These are phyloP conservation scores for Campaea margaritaria DNA, from an alignment of 2,888 invertebrate species.

Conservation along the genomic window DNA sequence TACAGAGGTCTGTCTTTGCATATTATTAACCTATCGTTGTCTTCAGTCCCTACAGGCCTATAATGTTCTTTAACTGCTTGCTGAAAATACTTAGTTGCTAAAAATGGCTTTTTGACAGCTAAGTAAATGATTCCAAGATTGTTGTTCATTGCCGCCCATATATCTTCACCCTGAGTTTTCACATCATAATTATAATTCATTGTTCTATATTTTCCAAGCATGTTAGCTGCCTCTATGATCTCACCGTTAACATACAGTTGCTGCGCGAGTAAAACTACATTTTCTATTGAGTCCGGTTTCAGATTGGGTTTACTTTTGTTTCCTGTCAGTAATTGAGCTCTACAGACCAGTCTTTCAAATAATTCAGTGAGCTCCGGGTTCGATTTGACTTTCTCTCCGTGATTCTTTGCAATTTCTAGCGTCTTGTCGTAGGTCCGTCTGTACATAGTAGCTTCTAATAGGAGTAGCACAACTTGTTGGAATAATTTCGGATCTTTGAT, in stretches of 20 bases:
- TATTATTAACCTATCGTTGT: conserved; percentile 71
- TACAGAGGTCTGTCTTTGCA: conserved; percentile 86
- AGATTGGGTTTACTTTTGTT: conserved; percentile 64
- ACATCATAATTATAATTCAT: conserved; percentile 72
- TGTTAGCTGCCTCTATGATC: conserved; percentile 70
- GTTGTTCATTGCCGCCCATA: conserved; percentile 88
- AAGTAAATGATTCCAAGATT: conserved; percentile 93
- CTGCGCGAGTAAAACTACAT: conserved; percentile 76
- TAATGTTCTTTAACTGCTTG: conserved; percentile 91
- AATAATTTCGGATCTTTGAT: conserved; percentile 72
- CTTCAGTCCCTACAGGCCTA: conserved; percentile 73
- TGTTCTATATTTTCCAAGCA: conserved; percentile 70
- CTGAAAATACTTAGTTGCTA: conserved; percentile 92
- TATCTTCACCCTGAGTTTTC: conserved; percentile 77
- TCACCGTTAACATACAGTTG: conserved; percentile 78
- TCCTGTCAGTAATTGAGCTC: conserved; percentile 71
- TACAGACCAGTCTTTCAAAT: conserved; percentile 70
- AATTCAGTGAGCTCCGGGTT: conserved; percentile 67
- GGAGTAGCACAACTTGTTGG: conserved; percentile 68
- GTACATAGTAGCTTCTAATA: conserved; percentile 76
- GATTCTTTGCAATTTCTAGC: conserved; percentile 68
- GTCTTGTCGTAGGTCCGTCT: conserved; percentile 76
- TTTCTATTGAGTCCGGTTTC: conserved; percentile 75
- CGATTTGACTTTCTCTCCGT: conserved; percentile 67
- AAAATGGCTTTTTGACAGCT: conserved; percentile 91